Evolutionary conservation across 2,797 vertebrate genomes (phyloP).

Genomic region (Hypotaenidia okinawae): DNA sequence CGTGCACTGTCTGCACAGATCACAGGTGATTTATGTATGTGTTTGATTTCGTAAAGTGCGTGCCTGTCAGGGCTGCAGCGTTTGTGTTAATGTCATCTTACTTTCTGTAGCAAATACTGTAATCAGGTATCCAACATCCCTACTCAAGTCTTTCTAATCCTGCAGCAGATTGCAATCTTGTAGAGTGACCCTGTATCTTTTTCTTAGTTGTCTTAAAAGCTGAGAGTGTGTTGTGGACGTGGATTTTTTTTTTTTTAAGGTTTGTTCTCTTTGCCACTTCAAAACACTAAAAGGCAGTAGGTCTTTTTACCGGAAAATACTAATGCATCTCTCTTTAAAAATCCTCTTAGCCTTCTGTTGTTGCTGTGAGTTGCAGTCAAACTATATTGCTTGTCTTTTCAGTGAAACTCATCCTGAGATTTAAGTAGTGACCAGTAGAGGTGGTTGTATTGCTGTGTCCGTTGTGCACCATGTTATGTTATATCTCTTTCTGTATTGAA

Average conservation of each 20-base stretch:
- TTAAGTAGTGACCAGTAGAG: neutral
- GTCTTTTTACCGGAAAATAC: neutral
- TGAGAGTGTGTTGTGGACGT: neutral
- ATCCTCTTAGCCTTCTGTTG: neutral
- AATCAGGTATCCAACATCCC: neutral
- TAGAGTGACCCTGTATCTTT: neutral
- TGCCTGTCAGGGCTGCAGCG: neutral
- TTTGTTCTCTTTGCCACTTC: neutral
- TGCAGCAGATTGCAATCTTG: neutral
- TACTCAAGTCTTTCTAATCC: neutral
- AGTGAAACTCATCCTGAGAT: neutral
- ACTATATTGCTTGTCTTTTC: neutral
- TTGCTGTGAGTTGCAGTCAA: neutral
- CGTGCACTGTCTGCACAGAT: rapidly evolving
- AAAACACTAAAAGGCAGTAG: neutral
- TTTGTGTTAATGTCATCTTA: neutral
- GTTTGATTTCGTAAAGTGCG: neutral
- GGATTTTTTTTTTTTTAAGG: neutral
- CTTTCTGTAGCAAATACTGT: neutral
- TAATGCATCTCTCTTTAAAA: neutral
- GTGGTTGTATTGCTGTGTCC: neutral
- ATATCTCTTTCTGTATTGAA: neutral
- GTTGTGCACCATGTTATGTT: neutral
- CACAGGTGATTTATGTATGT: rapidly evolving
- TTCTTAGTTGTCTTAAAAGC: neutral